Conservation (phyloP, 2,113 vertebrate genomes). For the Candoia aspera region DNA sequence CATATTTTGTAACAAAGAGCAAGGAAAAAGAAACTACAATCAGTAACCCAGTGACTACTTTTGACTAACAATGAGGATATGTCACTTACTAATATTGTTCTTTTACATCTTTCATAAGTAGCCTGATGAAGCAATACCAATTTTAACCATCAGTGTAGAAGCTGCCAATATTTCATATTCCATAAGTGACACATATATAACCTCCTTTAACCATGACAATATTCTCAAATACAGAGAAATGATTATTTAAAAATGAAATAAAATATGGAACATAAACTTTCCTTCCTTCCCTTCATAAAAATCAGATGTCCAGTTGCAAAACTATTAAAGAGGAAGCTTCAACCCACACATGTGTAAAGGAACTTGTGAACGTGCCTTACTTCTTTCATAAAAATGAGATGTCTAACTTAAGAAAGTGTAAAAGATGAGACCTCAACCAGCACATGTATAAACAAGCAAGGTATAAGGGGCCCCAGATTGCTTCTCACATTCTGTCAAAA, state of each 20-base stretch:
- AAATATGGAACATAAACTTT: background rate
- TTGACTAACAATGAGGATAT: background rate
- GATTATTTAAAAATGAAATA: background rate
- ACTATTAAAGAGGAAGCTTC: background rate
- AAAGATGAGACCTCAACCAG: slow-evolving; percentile 13
- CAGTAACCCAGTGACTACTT: background rate
- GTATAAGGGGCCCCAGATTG: background rate
- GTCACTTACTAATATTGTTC: background rate
- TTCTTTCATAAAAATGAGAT: background rate
- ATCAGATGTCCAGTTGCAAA: background rate
- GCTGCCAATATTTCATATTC: background rate
- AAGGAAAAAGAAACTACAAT: background rate
- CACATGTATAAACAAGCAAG: slow-evolving; percentile 5
- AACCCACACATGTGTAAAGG: background rate
- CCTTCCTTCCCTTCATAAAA: slow-evolving; percentile 7
- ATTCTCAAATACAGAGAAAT: background rate
- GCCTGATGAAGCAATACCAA: background rate
- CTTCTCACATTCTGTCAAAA: slow-evolving; percentile 6
- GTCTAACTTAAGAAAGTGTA: background rate
- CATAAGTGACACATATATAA: background rate
- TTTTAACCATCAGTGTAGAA: background rate
- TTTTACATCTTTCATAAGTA: no score
- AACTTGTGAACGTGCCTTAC: background rate
- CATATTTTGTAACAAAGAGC: background rate
- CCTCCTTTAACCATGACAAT: background rate